These are phyloP conservation scores for Calidris pugnax DNA, from an alignment of 2,113 vertebrate genomes.

Conservation along the genomic window DNA sequence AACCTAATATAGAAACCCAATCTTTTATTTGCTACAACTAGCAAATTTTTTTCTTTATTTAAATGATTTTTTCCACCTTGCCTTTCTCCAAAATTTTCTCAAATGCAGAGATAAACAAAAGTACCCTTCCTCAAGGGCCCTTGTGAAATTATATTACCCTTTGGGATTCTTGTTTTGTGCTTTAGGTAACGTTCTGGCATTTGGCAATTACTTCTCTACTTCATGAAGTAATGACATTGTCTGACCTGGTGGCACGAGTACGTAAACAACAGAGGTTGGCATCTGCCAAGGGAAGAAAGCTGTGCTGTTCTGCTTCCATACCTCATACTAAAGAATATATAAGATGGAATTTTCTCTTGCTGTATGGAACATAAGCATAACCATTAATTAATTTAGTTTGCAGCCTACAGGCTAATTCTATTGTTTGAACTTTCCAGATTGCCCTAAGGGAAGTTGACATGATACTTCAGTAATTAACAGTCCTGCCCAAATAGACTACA, in stretches of 20 bases:
- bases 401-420: not conserved
- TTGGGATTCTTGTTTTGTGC: not conserved
- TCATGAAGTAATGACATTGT: not conserved
- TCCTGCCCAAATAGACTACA: not conserved
- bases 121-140: not conserved
- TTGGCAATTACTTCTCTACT: not conserved
- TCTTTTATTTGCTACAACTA: not conserved
- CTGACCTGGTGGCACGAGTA: not conserved
- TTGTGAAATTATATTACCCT: not conserved
- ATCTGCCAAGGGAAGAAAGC: not conserved
- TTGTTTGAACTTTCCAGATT: not conserved
- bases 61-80: not conserved
- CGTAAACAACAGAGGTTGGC: not conserved
- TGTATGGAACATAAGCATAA: not conserved
- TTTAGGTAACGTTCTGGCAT: not conserved
- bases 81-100: not conserved
- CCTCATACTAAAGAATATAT: not conserved
- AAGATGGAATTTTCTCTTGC: not conserved
- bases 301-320: not conserved
- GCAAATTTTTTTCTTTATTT: not conserved
- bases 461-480: slow-evolving; percentile 8
- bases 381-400: not conserved
- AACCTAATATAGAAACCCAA: not conserved
- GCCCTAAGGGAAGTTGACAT: not conserved
- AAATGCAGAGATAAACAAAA: not conserved